These are phyloP conservation scores for Paragorgia papillata DNA, from an alignment of 92 coral and sea anemone genomes.

Conservation along the genomic window DNA sequence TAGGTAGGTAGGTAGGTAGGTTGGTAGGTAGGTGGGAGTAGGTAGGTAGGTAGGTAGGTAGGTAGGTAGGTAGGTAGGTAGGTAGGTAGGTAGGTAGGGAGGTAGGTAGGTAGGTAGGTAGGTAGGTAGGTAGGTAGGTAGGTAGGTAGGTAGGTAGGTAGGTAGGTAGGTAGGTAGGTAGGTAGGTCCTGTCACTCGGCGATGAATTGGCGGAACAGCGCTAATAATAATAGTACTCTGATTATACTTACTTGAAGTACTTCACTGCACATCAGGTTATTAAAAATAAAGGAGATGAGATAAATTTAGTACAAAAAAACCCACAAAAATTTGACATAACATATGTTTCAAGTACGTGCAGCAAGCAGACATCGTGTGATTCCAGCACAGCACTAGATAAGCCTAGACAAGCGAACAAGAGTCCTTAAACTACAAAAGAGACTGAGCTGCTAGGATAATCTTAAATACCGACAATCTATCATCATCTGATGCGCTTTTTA, in stretches of 20 bases:
- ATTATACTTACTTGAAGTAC: conserved; percentile 77
- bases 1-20: not conserved
- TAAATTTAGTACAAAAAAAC: conserved; percentile 8
- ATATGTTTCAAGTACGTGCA: too few species aligned
- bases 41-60: not conserved
- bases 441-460: too few species aligned
- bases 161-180: not conserved
- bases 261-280: conserved; percentile 60
- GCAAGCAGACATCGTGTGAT: too few species aligned
- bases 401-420: too few species aligned
- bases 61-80: not conserved
- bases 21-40: conserved; percentile 1
- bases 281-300: not conserved
- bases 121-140: not conserved
- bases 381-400: too few species aligned
- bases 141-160: conserved; percentile 6
- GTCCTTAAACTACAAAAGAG: too few species aligned
- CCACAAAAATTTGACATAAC: too few species aligned
- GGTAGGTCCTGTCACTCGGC: too few species aligned
- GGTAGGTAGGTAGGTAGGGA: not conserved
- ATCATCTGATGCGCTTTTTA: too few species aligned
- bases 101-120: not conserved
- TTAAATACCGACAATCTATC: too few species aligned
- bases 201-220: too few species aligned
- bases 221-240: too few species aligned